A percentile compares a stretch with the other conserved stretches of the same genome.
These are phyloP conservation scores for Caenorhabditis tropicalis DNA, from an alignment of 1,140 invertebrate species.

Conservation along the genomic window DNA sequence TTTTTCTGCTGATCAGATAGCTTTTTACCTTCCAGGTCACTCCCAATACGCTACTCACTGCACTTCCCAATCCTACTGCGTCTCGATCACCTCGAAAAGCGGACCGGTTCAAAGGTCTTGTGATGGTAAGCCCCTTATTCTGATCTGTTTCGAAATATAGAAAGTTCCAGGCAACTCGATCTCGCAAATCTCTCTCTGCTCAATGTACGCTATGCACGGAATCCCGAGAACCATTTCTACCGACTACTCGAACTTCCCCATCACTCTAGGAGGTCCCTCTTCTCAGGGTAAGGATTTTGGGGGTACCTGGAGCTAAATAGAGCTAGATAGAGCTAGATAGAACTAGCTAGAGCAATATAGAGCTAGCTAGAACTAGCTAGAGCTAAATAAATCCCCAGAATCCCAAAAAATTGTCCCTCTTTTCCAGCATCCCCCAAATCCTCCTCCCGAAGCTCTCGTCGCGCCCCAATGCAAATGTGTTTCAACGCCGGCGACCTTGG, in stretches of 20 bases:
- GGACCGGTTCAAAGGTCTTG: neutral
- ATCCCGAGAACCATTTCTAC: neutral
- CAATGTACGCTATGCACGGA: conserved; percentile 18
- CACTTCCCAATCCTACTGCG: conserved; percentile 13
- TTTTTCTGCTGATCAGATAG: too few species aligned
- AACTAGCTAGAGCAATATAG: too few species aligned
- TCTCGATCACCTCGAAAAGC: conserved; percentile 15
- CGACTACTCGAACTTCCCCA: neutral
- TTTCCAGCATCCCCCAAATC: conserved; percentile 10
- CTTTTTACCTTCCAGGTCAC: neutral
- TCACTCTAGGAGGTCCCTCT: neutral
- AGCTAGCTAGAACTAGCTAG: too few species aligned
- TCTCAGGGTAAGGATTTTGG: neutral
- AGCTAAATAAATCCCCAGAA: too few species aligned
- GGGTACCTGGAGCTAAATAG: too few species aligned
- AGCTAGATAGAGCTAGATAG: too few species aligned
- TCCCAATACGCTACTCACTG: conserved; percentile 24
- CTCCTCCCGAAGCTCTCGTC: neutral
- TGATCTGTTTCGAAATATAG: neutral
- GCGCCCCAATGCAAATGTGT: conserved; percentile 26
- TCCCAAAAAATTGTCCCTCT: too few species aligned
- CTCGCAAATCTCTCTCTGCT: conserved; percentile 29
- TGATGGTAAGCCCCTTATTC: neutral
- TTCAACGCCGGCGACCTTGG: conserved; percentile 25
- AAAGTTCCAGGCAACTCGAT: neutral